A percentile compares a stretch with the other conserved stretches of the same genome.
These are phyloP conservation scores for Babyrousa celebensis DNA, from an alignment of 2,797 vertebrate species.

Conservation along the genomic window DNA sequence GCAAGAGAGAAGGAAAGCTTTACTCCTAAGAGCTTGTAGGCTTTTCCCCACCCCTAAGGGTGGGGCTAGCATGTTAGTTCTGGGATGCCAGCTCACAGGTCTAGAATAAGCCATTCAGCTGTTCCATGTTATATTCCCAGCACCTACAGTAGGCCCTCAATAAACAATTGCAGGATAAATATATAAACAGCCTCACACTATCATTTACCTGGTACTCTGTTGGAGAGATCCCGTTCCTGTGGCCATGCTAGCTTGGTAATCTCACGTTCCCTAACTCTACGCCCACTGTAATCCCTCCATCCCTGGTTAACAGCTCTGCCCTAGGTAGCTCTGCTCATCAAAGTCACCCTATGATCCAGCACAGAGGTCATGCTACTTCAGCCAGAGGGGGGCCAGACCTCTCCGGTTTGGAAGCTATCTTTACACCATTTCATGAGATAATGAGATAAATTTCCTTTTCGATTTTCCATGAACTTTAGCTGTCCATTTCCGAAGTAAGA, in stretches of 20 bases:
- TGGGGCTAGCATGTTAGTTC: neutral
- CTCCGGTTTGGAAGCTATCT: neutral
- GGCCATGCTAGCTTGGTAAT: neutral
- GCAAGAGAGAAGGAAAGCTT: neutral
- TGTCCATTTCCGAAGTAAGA: neutral
- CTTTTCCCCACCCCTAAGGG: neutral
- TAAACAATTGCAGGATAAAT: neutral
- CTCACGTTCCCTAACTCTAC: accelerated
- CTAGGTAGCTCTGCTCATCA: neutral
- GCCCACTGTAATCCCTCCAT: neutral
- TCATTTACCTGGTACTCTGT: neutral
- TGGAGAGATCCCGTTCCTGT: neutral
- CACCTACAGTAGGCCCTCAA: neutral
- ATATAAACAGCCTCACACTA: neutral
- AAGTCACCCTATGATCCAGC: neutral
- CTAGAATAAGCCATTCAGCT: neutral
- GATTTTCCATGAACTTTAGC: neutral
- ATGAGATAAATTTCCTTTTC: neutral
- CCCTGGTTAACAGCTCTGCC: neutral
- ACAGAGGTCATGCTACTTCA: neutral
- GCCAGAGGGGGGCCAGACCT: neutral
- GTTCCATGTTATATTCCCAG: neutral
- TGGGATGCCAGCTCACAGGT: neutral
- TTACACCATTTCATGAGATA: neutral
- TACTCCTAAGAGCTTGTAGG: neutral